Percentiles rank a stretch among this genome's conserved stretches.
Evolutionary conservation across 2,113 vertebrate species (phyloP).

Genomic region (Bubo blakistoni): DNA sequence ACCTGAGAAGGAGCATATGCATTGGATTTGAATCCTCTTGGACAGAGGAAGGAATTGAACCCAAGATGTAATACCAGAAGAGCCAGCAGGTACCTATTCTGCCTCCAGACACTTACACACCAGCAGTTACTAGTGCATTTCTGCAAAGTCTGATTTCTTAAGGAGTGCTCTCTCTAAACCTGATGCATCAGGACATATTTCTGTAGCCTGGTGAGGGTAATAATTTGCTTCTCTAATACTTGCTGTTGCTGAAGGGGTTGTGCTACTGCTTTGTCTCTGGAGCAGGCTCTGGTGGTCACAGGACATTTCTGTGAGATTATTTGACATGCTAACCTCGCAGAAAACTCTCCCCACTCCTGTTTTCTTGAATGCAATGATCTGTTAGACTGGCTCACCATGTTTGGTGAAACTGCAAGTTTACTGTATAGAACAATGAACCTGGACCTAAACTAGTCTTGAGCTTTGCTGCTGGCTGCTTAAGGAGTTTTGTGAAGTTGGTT

Average conservation of each 20-base stretch:
- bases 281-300: background rate
- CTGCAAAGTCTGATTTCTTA: background rate
- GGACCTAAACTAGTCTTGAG: background rate
- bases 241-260: background rate
- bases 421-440: background rate
- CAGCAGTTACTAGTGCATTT: background rate
- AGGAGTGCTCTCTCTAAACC: background rate
- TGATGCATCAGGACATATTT: background rate
- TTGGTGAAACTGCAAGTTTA: background rate
- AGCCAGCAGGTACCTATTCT: background rate
- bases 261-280: background rate
- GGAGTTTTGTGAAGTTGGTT: background rate
- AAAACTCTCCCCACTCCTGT: background rate
- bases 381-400: background rate
- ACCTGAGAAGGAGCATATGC: fast-evolving
- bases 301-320: background rate
- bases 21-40: background rate
- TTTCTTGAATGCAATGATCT: background rate
- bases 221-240: background rate
- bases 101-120: background rate
- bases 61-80: background rate
- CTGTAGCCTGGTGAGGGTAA: background rate
- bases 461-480: background rate
- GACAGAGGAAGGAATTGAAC: background rate
- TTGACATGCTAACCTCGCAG: background rate